Base-by-base conservation (phyloP, 1,140 invertebrate species). In the Plectrocnemia conspersa region DNA sequence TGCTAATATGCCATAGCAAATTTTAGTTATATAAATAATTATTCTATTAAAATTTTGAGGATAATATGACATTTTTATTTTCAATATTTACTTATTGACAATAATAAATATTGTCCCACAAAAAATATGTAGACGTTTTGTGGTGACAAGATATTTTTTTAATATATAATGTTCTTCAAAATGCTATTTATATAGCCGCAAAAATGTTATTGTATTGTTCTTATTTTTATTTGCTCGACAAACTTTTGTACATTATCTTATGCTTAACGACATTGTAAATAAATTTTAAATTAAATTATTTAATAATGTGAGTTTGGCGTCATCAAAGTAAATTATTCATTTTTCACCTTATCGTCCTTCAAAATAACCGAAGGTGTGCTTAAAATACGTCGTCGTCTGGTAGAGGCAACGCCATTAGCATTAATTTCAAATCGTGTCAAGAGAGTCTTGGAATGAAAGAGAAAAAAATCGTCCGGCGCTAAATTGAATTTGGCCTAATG, bases 351-450 rank as follows among this genome's bases (percentile, higher is more conserved):
- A 16, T 13, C 29, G n/a, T 45, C 19, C 42, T 45, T 45, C 29
- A 45, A 45, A n/a, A 15, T 15, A 40, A 16, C 23, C 42, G 42
- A 45, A 27, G 23, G 11, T 16, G 42, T 25, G 29, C n/a, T n/a
- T n/a, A 45, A 45, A 45, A 25, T 45, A 38, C 6, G 35, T 38
- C 5, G 11, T 10, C 35, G 18, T 7, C 5, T 10, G 11, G 11
- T 7, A 13, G 45, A 47, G 27, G 18, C 27, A 35, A 24, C 45
- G 19, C 45, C 45, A 50, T 50, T 50, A 50, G 33, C 32, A 50
- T 50, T 50, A 50, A 50, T 50, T 50, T 50, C 47, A 50, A 50
- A 50, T 32, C 47, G 27, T 38, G 47, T 38, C 32, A 50, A 50
- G 47, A 38, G 27, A 47, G 32, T 11, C 33, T 5, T 23, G 47